These are phyloP conservation scores for Atractosteus spatula DNA, from an alignment of 2,113 vertebrate genomes.

Conservation along the genomic window DNA sequence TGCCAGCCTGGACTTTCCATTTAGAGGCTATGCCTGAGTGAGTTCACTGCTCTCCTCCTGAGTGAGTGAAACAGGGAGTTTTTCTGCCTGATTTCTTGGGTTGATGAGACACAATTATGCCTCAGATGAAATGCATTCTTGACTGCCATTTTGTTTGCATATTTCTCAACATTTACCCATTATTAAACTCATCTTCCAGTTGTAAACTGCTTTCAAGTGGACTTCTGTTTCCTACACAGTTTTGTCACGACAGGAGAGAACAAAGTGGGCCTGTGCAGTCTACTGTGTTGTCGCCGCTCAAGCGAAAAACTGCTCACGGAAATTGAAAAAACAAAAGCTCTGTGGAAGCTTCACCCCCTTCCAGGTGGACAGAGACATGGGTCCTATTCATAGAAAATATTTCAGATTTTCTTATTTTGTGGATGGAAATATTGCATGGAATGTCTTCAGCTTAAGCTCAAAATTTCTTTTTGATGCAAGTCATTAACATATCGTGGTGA, in stretches of 20 bases:
- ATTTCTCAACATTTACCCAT: constrained; percentile 77
- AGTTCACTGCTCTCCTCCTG: constrained; percentile 65
- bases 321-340: too few species aligned
- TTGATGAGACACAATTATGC: constrained; percentile 82
- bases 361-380: too few species aligned
- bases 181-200: constrained; percentile 78
- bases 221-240: constrained; percentile 49
- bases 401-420: too few species aligned
- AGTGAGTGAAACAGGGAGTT: constrained; percentile 67
- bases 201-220: constrained; percentile 45
- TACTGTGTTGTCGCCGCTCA: too few species aligned
- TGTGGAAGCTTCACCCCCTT: too few species aligned
- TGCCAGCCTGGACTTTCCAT: constrained; percentile 73
- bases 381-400: too few species aligned
- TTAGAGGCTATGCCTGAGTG: constrained; percentile 73
- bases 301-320: too few species aligned
- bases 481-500: too few species aligned
- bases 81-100: constrained; percentile 83
- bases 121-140: constrained; percentile 80
- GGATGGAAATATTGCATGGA: too few species aligned
- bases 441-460: too few species aligned
- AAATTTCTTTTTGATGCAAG: too few species aligned
- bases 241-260: too few species aligned
- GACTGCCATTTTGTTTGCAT: constrained; percentile 83
- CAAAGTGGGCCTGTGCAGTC: constrained; percentile 55